These are phyloP conservation scores for Cnemophilus loriae DNA, from an alignment of 2,113 vertebrate genomes.

Conservation along the genomic window DNA sequence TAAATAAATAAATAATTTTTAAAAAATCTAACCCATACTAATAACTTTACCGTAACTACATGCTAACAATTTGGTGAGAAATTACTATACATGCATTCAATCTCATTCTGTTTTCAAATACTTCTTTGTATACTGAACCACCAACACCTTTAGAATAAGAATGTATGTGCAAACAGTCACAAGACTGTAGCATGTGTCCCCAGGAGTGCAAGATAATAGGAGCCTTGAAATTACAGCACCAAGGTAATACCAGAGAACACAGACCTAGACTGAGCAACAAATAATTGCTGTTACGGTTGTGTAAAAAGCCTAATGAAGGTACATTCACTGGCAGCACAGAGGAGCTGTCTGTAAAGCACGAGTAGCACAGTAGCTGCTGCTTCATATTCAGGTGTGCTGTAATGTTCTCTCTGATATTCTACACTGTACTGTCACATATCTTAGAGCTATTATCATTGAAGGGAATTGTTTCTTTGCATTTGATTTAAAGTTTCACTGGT, in stretches of 20 bases:
- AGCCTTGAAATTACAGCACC: background rate
- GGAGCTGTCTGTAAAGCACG: background rate
- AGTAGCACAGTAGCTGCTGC: background rate
- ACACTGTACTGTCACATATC: background rate
- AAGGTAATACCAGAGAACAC: background rate
- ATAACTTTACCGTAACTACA: background rate
- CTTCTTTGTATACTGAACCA: background rate
- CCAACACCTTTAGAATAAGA: background rate
- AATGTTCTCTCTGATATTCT: background rate
- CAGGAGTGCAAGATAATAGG: background rate
- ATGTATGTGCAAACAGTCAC: background rate
- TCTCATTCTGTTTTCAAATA: background rate
- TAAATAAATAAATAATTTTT: too few species aligned
- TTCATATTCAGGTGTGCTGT: background rate
- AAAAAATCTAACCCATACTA: background rate
- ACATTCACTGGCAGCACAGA: background rate
- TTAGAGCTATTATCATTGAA: background rate
- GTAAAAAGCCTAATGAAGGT: background rate
- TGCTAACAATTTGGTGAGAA: background rate
- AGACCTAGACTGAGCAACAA: background rate
- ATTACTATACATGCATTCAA: background rate
- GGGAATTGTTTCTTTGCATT: background rate
- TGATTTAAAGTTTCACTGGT: background rate
- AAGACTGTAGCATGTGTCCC: background rate
- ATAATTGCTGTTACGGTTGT: background rate